Evolutionary conservation across 2,888 invertebrate genomes (phyloP).

Genomic region (Hyles lineata): DNA sequence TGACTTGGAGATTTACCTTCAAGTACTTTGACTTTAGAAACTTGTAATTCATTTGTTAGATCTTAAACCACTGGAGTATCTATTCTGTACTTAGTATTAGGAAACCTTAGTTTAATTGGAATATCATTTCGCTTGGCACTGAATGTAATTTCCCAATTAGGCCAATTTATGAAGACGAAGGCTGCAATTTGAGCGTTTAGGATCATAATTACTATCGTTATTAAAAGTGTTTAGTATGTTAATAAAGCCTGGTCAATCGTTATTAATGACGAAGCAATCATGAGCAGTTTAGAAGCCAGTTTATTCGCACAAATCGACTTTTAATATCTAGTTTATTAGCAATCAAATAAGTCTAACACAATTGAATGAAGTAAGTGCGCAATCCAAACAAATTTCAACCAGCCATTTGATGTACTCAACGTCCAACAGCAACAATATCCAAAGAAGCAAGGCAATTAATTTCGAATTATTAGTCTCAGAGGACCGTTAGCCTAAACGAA

Average conservation of each 20-base stretch:
- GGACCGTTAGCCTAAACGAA: slow-evolving; percentile 25
- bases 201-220: not conserved
- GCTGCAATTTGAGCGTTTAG: no score
- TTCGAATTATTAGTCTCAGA: slow-evolving; percentile 18
- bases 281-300: not conserved
- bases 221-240: not conserved
- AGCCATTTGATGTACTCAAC: slow-evolving; percentile 3
- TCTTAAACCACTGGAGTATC: not conserved
- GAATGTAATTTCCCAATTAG: no score
- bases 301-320: slow-evolving; percentile 8
- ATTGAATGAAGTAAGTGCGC: slow-evolving; percentile 22
- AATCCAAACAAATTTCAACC: slow-evolving; percentile 9
- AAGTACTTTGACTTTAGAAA: not conserved
- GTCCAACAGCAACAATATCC: slow-evolving; percentile 8
- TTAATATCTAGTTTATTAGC: slow-evolving; percentile 10
- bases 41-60: slow-evolving; percentile 9
- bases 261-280: not conserved
- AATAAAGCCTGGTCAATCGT: not conserved
- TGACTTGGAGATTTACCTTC: slow-evolving; percentile 7
- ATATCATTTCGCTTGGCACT: no score
- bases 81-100: not conserved
- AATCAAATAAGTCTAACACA: slow-evolving; percentile 3
- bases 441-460: slow-evolving; percentile 19
- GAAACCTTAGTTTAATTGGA: not conserved
- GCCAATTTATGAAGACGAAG: no score